phyloP scores from a whole-genome alignment of 2,888 invertebrate genomes.

The Aradus depressus region DNA sequence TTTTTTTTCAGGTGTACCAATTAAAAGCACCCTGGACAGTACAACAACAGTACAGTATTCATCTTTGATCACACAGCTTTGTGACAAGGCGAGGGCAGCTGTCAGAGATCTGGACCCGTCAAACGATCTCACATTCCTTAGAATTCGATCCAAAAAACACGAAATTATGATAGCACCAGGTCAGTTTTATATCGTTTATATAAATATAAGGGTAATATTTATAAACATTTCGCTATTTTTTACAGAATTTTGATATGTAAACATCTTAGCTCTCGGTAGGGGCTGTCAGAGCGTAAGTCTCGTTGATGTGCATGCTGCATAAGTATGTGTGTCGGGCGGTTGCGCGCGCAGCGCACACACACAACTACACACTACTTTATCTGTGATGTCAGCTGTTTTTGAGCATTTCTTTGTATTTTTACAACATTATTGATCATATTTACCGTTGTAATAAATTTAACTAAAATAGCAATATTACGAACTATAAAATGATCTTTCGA shows the following conservation, averaged over 20 bases:
- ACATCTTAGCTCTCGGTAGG: too few species aligned
- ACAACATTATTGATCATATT: too few species aligned
- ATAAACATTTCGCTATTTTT: neutral
- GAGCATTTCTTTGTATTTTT: too few species aligned
- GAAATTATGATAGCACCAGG: constrained; percentile 95
- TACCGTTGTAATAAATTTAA: too few species aligned
- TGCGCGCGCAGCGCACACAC: too few species aligned
- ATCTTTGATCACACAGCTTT: constrained; percentile 73
- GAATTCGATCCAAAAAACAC: constrained; percentile 89
- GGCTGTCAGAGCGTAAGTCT: too few species aligned
- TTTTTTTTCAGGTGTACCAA: constrained; percentile 57
- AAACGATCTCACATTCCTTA: constrained; percentile 87
- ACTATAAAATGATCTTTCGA: too few species aligned
- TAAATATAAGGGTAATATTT: neutral
- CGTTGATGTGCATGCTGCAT: too few species aligned
- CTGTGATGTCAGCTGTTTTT: too few species aligned
- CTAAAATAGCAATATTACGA: too few species aligned
- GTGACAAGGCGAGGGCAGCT: constrained; percentile 83
- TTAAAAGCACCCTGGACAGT: constrained; percentile 85
- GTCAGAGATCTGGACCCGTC: constrained; percentile 88
- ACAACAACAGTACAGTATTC: constrained; percentile 91
- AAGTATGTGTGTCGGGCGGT: too few species aligned
- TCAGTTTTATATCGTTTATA: constrained; percentile 27
- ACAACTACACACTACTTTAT: too few species aligned
- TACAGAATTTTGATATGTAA: neutral